Percentiles rank a stretch among this genome's conserved stretches.
Evolutionary conservation across 1,140 invertebrate species (phyloP).

Genomic region (Lasioglossum baleicum): DNA sequence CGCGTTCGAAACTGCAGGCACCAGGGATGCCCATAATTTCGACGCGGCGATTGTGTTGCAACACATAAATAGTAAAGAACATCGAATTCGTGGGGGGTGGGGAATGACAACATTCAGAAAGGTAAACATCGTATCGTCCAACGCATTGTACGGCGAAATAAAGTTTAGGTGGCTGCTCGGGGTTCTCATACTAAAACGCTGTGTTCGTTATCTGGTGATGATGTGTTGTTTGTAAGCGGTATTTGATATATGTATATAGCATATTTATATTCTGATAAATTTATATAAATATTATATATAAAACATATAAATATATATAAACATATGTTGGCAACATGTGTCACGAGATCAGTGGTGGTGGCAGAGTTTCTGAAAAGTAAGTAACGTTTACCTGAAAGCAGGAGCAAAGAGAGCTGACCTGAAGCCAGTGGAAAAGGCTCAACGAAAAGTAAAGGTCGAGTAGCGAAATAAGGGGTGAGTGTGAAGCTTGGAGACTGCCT

Average conservation of each 20-base stretch:
- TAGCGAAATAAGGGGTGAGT: conserved; percentile 4
- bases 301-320: neutral
- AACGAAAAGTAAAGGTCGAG: conserved; percentile 4
- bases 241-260: neutral
- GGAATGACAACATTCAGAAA: conserved; percentile 37
- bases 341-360: neutral
- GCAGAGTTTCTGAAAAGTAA: conserved; percentile 34
- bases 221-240: conserved; percentile 51
- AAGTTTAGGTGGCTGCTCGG: conserved; percentile 39
- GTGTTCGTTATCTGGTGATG: conserved; percentile 38
- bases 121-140: conserved; percentile 30
- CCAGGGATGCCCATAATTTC: conserved; percentile 34
- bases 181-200: conserved; percentile 25
- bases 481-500: conserved; percentile 6
- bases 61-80: conserved; percentile 24
- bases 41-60: conserved; percentile 11
- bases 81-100: conserved; percentile 21
- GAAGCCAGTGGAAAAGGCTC: conserved; percentile 22
- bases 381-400: conserved; percentile 58
- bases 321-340: conserved; percentile 14
- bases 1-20: conserved; percentile 16
- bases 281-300: neutral
- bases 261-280: conserved; percentile 4
- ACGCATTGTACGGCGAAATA: conserved; percentile 40
- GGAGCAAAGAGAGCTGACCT: conserved; percentile 25